Base-by-base conservation (phyloP, 2,113 vertebrate species). In the Hydrolagus affinis region DNA sequence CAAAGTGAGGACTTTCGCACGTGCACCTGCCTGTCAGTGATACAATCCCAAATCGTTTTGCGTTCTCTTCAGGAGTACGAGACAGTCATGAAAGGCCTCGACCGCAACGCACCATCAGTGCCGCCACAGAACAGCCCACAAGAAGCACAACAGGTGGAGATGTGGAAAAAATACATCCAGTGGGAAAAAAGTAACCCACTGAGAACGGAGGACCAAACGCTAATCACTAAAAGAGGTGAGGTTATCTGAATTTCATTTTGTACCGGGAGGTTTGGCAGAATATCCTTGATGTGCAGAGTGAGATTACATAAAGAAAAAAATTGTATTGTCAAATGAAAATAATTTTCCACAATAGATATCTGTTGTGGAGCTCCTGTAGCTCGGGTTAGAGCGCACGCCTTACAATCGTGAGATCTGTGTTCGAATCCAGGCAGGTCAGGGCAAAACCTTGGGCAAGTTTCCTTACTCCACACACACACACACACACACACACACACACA, bases 111-210 rank as follows among this genome's bases (percentile, higher is more conserved):
- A 15, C 98, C 98, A 2, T 99, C 98, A 0, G 97, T 99, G 6
- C 97, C 98, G 15, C 98, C 98, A 0, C 98, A 99, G 85, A 99
- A 99, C 88, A 98, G 96, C 59, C 98, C 98, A 0, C 98, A 99
- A 70, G 98, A 99, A 89, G 96, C 98, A 8, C 96, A 97, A 92
- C 98, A 99, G 87, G 98, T 99, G n/a, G 98, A 99, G 86, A 99
- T 99, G 97, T 99, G 98, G 98, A 99, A 99, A 89, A 99, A 98
- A 56, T 99, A 99, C 87, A 99, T 99, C 89, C 97, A 98, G 89
- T 99, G 98, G 98, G 98, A 99, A 86, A 99, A 99, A 88, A 98
- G 97, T 90, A 99, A 99, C 90, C 97, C 98, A 0, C 90, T 99
- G 6, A 95, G 98, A 1, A 99, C 98, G 74, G 98, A 99, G 90